These are phyloP conservation scores for Reticulitermes lucifugus DNA, from an alignment of 2,888 invertebrate species.

Conservation along the genomic window DNA sequence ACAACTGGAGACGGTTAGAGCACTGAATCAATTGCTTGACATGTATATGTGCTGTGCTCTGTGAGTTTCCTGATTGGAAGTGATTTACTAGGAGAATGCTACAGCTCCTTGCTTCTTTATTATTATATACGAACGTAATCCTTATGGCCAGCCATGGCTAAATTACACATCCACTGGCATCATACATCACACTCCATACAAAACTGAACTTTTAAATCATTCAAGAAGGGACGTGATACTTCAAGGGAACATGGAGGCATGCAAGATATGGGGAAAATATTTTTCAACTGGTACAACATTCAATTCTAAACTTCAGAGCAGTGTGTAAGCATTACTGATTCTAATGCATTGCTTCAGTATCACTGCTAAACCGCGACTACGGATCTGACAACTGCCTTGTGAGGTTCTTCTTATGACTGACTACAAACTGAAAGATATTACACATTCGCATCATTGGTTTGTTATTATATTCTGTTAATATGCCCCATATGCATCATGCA, in stretches of 20 bases:
- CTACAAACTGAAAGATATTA: too few relatives aligned
- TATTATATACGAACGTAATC: slow-evolving; percentile 42
- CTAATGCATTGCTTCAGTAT: too few relatives aligned
- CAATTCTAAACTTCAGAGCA: neutral
- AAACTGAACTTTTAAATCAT: slow-evolving; percentile 32
- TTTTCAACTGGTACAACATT: neutral
- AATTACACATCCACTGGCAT: slow-evolving; percentile 43
- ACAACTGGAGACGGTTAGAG: slow-evolving; percentile 48
- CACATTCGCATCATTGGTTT: too few relatives aligned
- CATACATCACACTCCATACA: slow-evolving; percentile 36
- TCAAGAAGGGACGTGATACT: slow-evolving; percentile 21
- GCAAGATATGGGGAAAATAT: neutral
- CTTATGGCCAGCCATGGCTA: slow-evolving; percentile 27
- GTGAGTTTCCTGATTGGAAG: slow-evolving; percentile 50
- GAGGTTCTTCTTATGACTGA: too few relatives aligned
- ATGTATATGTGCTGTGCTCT: slow-evolving; percentile 42
- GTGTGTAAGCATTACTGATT: neutral
- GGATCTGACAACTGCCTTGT: too few relatives aligned
- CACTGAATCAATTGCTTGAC: slow-evolving; percentile 52
- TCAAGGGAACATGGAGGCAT: neutral
- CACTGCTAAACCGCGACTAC: too few relatives aligned
- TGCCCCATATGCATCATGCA: too few relatives aligned
- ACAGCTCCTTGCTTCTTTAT: slow-evolving; percentile 22
- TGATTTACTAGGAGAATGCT: slow-evolving; percentile 45
- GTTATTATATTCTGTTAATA: too few relatives aligned